A percentile compares a stretch with the other conserved stretches of the same genome.
phyloP scores from a whole-genome alignment of 2,113 vertebrate genomes.

The Dasyornis broadbenti region DNA sequence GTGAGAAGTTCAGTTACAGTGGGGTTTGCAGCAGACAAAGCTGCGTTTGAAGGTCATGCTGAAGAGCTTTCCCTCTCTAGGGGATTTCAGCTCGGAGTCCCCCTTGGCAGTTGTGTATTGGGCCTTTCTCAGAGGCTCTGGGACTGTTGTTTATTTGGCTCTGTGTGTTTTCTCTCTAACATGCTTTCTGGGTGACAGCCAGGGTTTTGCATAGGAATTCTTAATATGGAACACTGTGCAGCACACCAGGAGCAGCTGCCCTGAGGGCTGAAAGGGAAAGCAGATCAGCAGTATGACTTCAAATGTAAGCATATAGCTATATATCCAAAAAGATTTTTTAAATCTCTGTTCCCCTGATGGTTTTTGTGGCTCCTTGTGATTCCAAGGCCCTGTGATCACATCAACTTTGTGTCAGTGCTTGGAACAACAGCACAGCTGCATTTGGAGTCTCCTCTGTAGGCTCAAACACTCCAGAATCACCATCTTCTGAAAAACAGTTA shows the following conservation, averaged over 20 bases:
- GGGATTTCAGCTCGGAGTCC: background rate
- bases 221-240: background rate
- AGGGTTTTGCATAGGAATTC: constrained; percentile 10
- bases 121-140: background rate
- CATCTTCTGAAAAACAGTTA: background rate
- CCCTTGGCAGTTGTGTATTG: background rate
- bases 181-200: background rate
- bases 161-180: background rate
- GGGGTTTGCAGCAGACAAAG: background rate
- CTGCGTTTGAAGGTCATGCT: background rate
- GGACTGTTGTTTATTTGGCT: background rate
- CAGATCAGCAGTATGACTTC: background rate
- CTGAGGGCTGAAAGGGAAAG: constrained; percentile 5
- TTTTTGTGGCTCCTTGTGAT: background rate
- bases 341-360: background rate
- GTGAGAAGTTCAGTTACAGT: background rate
- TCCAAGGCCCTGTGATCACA: background rate
- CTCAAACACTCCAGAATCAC: background rate
- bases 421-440: background rate
- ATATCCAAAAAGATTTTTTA: background rate
- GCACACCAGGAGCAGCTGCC: background rate
- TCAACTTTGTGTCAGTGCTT: background rate
- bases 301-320: background rate
- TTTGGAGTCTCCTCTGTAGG: background rate
- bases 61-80: background rate